A percentile compares a stretch with the other conserved stretches of the same genome.
These are phyloP conservation scores for Halichoerus grypus DNA, from an alignment of 2,113 vertebrate species.

Conservation along the genomic window DNA sequence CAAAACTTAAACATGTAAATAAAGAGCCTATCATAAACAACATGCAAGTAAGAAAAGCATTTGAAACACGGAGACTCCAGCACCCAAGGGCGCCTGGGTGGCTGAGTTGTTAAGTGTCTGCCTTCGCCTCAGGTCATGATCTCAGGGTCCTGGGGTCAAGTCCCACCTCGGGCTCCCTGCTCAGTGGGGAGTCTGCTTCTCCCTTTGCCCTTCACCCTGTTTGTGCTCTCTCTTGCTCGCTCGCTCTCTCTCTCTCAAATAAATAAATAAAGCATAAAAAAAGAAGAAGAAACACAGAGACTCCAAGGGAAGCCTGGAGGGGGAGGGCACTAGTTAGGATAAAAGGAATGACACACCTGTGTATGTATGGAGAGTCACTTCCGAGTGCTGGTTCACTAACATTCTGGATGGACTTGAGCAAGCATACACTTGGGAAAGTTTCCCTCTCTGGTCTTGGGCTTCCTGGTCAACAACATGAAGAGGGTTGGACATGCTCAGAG, in stretches of 20 bases:
- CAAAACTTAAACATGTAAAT: conserved; percentile 32
- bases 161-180: neutral
- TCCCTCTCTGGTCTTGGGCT: neutral
- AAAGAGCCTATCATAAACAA: neutral
- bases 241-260: neutral
- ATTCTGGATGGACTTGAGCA: neutral
- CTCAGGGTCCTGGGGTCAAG: neutral
- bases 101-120: neutral
- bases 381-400: neutral
- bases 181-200: neutral
- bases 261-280: neutral
- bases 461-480: neutral
- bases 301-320: neutral
- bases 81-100: neutral
- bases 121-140: neutral
- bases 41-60: neutral
- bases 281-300: neutral
- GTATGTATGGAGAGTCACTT: neutral
- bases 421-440: neutral
- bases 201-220: neutral
- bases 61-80: neutral
- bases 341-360: neutral
- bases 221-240: neutral
- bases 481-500: neutral
- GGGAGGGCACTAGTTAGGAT: neutral